Base-by-base conservation (phyloP, 2,113 vertebrate species). In the Engraulis encrasicolus region DNA sequence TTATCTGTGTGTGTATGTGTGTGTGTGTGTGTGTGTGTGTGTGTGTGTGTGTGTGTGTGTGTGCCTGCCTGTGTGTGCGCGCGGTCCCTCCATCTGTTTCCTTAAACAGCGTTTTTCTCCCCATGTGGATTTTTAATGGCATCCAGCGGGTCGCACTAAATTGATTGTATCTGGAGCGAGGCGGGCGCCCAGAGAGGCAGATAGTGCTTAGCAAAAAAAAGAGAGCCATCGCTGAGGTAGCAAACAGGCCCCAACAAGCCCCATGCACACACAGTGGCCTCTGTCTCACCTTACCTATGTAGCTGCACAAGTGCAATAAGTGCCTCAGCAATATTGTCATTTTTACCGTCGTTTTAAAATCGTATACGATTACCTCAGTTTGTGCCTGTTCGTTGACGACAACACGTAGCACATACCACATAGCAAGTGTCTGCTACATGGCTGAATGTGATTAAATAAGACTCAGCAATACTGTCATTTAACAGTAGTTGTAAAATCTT, bases 91-190 rank as follows among this genome's bases (percentile, higher is more conserved):
- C 83, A 23, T 78, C 82, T 83, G 84, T 82, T 61, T 78, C 80
- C 80, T 74, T 86, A 82, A 50, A 50, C 31, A 79, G 17, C 78
- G 78, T 85, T 85, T 79, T 78, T 38, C 27, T 81, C 50, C 81
- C 77, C 20, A 71, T 82, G 61, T 82, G 61, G 66, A 80, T 31
- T 52, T 87, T 81, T 89, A 87, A 86, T 86, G 83, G 80, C 81
- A 79, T 66, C 83, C 79, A 50, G 80, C 81, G 85, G 85, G 82
- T 86, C 79, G 80, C 81, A 82, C 80, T 79, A 89, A 85, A 86
- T 89, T 84, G 85, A 85, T 88, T 90, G 52, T 85, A 87, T 86
- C 83, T 79, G 27, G 84, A 82, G 45, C 50, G 74, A 82, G 83
- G 87, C 37, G 34, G 49, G 36, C 66, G 31, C 50, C 19, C n/a